phyloP scores from a whole-genome alignment of 1,140 invertebrate species.

The Lineus longissimus region DNA sequence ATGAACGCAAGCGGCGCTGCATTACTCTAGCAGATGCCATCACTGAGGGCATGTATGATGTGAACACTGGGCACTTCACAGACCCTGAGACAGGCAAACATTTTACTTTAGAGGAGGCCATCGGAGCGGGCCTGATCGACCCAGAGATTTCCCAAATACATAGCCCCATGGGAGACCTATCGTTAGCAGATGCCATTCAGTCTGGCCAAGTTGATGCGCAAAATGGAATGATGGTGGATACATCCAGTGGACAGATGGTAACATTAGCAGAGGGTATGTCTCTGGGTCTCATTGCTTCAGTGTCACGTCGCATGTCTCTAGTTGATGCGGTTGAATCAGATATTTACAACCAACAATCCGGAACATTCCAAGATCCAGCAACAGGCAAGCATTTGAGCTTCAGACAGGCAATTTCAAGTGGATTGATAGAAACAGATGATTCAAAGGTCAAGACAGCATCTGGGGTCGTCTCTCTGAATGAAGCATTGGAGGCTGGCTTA shows the following conservation, averaged over 20 bases:
- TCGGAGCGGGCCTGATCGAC: constrained; percentile 72
- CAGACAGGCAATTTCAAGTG: background rate
- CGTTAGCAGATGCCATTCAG: constrained; percentile 65
- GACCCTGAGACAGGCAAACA: constrained; percentile 71
- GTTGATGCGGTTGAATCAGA: constrained; percentile 38
- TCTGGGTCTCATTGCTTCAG: constrained; percentile 48
- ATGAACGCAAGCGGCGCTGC: constrained; percentile 47
- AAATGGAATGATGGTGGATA: constrained; percentile 69
- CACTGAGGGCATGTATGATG: constrained; percentile 75
- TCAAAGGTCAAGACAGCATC: constrained; percentile 51
- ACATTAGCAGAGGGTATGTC: constrained; percentile 69
- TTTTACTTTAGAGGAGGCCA: constrained; percentile 69
- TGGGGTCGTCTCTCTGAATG: constrained; percentile 73
- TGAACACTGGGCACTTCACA: constrained; percentile 69
- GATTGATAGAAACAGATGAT: background rate
- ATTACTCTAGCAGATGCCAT: constrained; percentile 74
- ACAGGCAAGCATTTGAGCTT: constrained; percentile 57
- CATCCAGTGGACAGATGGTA: constrained; percentile 57
- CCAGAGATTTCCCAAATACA: constrained; percentile 57
- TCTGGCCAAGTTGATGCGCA: constrained; percentile 74
- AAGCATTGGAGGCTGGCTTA: constrained; percentile 75
- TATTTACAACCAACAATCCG: constrained; percentile 69
- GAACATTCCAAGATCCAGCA: constrained; percentile 66
- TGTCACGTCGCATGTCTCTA: constrained; percentile 26
- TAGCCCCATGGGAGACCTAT: too few relatives aligned